Evolutionary conservation across 1,140 invertebrate species (phyloP).

Genomic region (Lepidotrigona ventralis): DNA sequence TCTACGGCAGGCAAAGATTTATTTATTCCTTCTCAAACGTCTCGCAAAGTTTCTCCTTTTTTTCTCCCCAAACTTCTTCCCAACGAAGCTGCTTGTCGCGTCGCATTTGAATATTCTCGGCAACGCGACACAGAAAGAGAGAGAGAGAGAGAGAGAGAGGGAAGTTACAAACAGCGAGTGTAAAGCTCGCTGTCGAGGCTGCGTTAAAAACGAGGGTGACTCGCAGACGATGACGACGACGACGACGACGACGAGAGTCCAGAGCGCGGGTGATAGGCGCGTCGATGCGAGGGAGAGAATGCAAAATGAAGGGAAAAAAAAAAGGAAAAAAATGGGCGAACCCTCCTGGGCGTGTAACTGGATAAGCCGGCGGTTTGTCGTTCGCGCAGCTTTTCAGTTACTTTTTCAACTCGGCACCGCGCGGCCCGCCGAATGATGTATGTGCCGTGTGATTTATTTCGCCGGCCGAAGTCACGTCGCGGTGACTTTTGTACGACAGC

Average conservation of each 20-base stretch:
- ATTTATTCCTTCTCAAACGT: background rate
- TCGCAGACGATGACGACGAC: slow-evolving; percentile 31
- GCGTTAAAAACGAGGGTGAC: background rate
- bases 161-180: background rate
- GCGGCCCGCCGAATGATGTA: slow-evolving; percentile 62
- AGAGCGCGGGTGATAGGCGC: slow-evolving; percentile 39
- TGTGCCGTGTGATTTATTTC: slow-evolving; percentile 66
- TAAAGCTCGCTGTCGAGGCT: background rate
- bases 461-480: slow-evolving; percentile 30
- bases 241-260: slow-evolving; percentile 41
- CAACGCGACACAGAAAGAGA: too few relatives aligned
- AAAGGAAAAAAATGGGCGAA: slow-evolving; percentile 41
- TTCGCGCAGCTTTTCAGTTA: slow-evolving; percentile 65
- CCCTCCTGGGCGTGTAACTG: slow-evolving; percentile 61
- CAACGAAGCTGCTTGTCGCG: background rate
- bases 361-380: slow-evolving; percentile 71
- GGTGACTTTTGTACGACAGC: slow-evolving; percentile 51
- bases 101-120: background rate
- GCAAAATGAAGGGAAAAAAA: slow-evolving; percentile 49
- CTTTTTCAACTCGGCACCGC: slow-evolving; percentile 59
- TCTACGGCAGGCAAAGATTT: too few relatives aligned
- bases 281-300: slow-evolving; percentile 26
- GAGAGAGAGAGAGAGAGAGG: background rate
- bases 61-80: background rate
- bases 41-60: background rate